Evolutionary conservation across 2,113 vertebrate species (phyloP).

Genomic region (Butorides virescens): DNA sequence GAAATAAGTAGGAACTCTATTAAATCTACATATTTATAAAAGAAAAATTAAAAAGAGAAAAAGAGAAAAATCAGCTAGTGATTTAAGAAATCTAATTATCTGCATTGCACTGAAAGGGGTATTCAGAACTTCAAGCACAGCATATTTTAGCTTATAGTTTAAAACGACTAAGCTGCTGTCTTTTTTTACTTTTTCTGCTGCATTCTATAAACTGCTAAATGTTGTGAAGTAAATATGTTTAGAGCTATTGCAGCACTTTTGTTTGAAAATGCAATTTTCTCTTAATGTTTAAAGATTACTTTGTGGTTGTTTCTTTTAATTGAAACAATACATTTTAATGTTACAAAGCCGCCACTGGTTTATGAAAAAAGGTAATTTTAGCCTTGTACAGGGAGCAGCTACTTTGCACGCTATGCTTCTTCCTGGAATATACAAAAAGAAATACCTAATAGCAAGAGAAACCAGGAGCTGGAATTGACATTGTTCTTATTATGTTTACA

Average conservation of each 20-base stretch:
- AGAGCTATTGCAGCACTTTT: neutral
- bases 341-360: slow-evolving; percentile 34
- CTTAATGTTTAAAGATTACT: slow-evolving; percentile 51
- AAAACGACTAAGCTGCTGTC: neutral
- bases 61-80: neutral
- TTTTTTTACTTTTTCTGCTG: neutral
- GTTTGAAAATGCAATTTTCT: slow-evolving; percentile 53
- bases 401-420: neutral
- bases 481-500: neutral
- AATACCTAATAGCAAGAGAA: neutral
- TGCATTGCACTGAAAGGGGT: neutral
- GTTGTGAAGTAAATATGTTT: neutral
- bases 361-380: slow-evolving; percentile 43
- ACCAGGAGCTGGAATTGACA: neutral
- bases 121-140: neutral
- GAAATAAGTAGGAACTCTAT: neutral
- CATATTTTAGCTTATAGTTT: slow-evolving; percentile 7
- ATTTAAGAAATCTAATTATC: neutral
- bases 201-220: neutral
- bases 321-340: slow-evolving; percentile 65
- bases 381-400: neutral
- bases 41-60: rapidly evolving
- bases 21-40: neutral
- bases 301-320: slow-evolving; percentile 63
- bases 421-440: neutral